phyloP scores from a whole-genome alignment of 2,113 vertebrate genomes.

The Corythaixoides concolor region DNA sequence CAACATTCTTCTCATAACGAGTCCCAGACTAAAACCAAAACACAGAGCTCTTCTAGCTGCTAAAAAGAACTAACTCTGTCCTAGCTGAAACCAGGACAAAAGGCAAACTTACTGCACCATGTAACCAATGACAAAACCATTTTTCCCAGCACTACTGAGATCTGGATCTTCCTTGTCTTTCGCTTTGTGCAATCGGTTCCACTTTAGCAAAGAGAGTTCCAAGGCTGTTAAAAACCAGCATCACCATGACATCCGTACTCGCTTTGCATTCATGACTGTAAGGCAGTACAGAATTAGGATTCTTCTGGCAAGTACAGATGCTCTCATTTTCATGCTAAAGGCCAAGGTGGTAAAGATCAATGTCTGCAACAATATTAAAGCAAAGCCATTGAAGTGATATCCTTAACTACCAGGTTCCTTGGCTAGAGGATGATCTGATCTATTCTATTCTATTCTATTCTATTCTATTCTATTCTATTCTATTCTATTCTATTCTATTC shows the following conservation, averaged over 20 bases:
- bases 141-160: background rate
- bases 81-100: no score
- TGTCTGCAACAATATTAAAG: background rate
- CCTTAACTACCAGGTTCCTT: background rate
- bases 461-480: no score
- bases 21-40: no score
- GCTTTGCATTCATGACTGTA: constrained; percentile 15
- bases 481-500: no score
- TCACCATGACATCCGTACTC: background rate
- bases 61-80: no score
- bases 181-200: background rate
- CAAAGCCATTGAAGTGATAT: background rate
- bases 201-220: background rate
- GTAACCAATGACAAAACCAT: background rate
- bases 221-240: background rate
- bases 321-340: background rate
- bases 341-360: background rate
- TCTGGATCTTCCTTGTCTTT: constrained; percentile 1
- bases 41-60: no score
- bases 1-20: no score
- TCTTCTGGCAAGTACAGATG: background rate
- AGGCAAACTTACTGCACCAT: background rate
- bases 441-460: no score
- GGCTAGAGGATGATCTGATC: background rate
- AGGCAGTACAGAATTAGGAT: background rate